phyloP scores from a whole-genome alignment of 2,113 vertebrate species.

The Salvelinus alpinus region DNA sequence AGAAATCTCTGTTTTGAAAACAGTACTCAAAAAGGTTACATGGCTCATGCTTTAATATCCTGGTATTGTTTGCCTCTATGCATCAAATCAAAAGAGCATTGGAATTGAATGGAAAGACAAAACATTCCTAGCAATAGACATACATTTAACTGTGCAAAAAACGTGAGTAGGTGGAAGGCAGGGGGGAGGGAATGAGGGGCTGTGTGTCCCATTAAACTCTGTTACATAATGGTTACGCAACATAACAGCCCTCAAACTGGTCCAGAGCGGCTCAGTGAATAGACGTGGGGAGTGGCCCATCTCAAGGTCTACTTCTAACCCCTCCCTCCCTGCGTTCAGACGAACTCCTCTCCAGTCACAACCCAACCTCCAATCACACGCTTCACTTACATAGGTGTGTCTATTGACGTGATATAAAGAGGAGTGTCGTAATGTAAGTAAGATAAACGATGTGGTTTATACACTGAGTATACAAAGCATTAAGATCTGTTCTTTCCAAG shows the following conservation, averaged over 20 bases:
- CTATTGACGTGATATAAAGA: no score
- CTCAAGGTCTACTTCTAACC: background rate
- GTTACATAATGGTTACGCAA: background rate
- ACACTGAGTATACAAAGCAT: no score
- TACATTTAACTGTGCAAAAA: background rate
- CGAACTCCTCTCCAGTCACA: no score
- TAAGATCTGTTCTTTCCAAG: no score
- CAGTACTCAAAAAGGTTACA: background rate
- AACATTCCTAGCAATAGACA: conserved; percentile 3
- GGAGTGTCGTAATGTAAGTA: no score
- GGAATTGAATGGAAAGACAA: background rate
- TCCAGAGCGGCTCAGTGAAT: background rate
- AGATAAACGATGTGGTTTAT: no score
- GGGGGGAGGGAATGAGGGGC: background rate
- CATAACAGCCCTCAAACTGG: background rate
- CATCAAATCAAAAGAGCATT: background rate
- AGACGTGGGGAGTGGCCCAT: background rate
- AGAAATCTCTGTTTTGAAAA: background rate
- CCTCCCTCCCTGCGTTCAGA: background rate
- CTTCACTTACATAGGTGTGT: no score
- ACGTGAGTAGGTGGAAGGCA: background rate
- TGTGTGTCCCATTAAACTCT: background rate
- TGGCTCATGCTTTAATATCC: background rate
- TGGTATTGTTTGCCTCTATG: background rate
- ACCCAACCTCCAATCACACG: no score